phyloP scores from a whole-genome alignment of 2,113 vertebrate species.

The Mormyrus lacerda region DNA sequence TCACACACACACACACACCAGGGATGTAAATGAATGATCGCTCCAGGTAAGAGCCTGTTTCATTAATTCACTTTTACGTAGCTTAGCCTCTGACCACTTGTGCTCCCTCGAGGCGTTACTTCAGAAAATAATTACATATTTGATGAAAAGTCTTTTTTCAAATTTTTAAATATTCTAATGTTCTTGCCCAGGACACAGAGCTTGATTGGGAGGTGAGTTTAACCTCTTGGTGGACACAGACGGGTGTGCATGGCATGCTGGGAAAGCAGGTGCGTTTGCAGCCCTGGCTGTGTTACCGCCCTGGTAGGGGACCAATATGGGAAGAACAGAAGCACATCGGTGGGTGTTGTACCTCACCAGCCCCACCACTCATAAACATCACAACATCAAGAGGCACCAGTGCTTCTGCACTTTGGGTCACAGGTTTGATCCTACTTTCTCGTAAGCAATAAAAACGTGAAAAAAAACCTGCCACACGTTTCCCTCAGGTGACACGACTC shows the following conservation, averaged over 20 bases:
- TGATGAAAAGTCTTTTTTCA: slow-evolving; percentile 69
- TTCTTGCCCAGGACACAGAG: slow-evolving; percentile 57
- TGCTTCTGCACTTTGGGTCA: neutral
- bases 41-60: slow-evolving; percentile 62
- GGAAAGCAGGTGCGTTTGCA: neutral
- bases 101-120: slow-evolving; percentile 57
- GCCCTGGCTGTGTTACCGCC: neutral
- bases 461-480: neutral
- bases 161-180: slow-evolving; percentile 20
- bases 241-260: neutral
- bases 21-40: slow-evolving; percentile 68
- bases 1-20: neutral
- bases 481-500: neutral
- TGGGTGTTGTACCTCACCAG: neutral
- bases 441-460: neutral
- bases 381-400: neutral
- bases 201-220: slow-evolving; percentile 23
- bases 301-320: neutral
- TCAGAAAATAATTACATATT: slow-evolving; percentile 62
- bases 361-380: neutral
- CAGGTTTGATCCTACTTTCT: neutral
- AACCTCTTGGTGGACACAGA: neutral
- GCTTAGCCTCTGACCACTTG: slow-evolving; percentile 62
- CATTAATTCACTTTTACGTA: slow-evolving; percentile 63
- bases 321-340: neutral